Evolutionary conservation across 2,797 vertebrate genomes (phyloP), one percentile per base, ranked within the genome.

Genomic region (Hydrocynus forskahlii): DNA sequence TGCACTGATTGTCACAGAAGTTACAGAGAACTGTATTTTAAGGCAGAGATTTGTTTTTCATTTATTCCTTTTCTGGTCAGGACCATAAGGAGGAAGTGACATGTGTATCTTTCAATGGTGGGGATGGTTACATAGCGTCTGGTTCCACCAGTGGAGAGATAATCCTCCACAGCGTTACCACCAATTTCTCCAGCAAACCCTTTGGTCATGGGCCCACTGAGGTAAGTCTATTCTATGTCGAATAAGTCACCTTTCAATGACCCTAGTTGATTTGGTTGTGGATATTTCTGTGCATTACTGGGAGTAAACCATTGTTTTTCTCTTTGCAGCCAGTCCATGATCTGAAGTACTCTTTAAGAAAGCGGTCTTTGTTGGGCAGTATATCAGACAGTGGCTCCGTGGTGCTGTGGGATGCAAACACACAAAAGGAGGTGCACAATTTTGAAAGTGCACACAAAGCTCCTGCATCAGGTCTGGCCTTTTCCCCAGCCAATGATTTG

Each of bases 121-220:
- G 96, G 7, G 98, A 99, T 90, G 96, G 92, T 89, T 96, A 94
- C 80, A 48, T 99, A 66, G 97, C 94, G 50, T 99, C 98, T 8
- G 98, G 98, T 19, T 99, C 98, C 84, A 90, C 96, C 89, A 98
- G 97, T 50, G 98, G 98, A 60, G 97, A 99, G 83, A 95, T 99
- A 86, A 94, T 98, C 85, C 92, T 99, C 43, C 95, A 99, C 89
- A 98, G 96, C 74, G 88, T 99, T 86, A 96, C 96, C 83, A 99
- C 97, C 83, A 98, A 99, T 91, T 89, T 97, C 79, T 98, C 97
- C 82, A 96, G 96, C 89, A 94, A 94, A 88, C 93, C 97, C 19
- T 99, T 99, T 80, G 97, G 97, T n/a, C 94, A 96, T 55, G 97
- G 96, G 60, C 92, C 88, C 91, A 93, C 89, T 85, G 96, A 98